Percentiles rank a stretch among this genome's conserved stretches.
These are phyloP conservation scores for Camelus bactrianus DNA, from an alignment of 2,113 vertebrate genomes.

Conservation along the genomic window DNA sequence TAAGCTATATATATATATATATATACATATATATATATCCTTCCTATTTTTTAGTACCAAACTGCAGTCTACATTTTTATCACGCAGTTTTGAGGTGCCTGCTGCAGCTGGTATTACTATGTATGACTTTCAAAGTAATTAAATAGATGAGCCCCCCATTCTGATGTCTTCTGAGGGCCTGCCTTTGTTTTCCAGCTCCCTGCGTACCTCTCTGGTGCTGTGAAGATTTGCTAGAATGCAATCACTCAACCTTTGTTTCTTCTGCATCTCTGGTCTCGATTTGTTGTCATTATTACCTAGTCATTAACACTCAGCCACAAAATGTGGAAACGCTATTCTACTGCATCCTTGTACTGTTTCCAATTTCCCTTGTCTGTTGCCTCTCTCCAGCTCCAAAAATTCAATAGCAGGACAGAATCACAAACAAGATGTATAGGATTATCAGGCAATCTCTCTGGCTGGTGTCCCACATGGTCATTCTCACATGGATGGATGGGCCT, in stretches of 20 bases:
- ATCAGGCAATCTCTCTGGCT: background rate
- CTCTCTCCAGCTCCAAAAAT: background rate
- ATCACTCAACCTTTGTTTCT: background rate
- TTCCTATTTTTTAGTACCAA: background rate
- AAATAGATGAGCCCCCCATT: background rate
- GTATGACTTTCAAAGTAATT: background rate
- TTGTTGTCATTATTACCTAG: background rate
- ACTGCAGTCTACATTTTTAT: background rate
- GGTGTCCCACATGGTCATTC: background rate
- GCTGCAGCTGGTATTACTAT: background rate
- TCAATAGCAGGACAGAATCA: background rate
- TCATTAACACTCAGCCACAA: background rate
- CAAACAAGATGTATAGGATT: too few species aligned
- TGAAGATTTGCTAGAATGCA: background rate
- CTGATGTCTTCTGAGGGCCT: background rate
- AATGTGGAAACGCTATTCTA: background rate
- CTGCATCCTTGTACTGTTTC: background rate
- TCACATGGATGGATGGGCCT: rapidly evolving
- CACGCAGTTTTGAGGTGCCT: background rate
- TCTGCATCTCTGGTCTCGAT: background rate
- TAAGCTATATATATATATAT: background rate
- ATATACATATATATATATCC: background rate
- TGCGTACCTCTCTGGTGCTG: background rate
- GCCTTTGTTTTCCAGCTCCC: background rate
- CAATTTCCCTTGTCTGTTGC: background rate